phyloP scores from a whole-genome alignment of 2,888 invertebrate species.

The Tinea pellionella region DNA sequence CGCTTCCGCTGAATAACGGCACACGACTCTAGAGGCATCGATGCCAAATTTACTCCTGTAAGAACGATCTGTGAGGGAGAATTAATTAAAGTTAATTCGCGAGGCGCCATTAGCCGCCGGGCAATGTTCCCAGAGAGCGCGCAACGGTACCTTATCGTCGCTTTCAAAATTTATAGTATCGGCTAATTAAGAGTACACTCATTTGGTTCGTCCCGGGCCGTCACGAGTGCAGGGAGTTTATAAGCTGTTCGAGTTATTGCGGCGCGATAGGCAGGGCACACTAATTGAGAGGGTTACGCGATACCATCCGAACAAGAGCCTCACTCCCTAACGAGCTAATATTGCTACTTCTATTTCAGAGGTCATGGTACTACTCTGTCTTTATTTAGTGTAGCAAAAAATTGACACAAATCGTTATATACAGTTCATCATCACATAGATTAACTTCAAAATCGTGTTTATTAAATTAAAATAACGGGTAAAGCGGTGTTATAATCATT shows the following conservation, averaged over 20 bases:
- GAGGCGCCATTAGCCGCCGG: conserved; percentile 42
- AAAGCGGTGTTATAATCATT: neutral
- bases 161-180: conserved; percentile 60
- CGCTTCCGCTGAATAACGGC: conserved; percentile 13
- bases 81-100: conserved; percentile 55
- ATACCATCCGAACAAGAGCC: conserved; percentile 44
- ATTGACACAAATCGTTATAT: neutral
- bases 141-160: conserved; percentile 58
- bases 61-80: conserved; percentile 29
- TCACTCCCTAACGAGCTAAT: conserved; percentile 42
- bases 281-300: conserved; percentile 50
- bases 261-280: conserved; percentile 37
- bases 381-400: neutral
- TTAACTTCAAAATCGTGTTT: neutral
- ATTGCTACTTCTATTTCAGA: conserved; percentile 18
- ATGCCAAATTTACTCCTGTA: conserved; percentile 15
- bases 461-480: neutral
- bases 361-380: neutral
- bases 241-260: conserved; percentile 42
- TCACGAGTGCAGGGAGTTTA: conserved; percentile 41
- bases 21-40: conserved; percentile 1
- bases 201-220: conserved; percentile 42
- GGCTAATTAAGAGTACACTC: conserved; percentile 58
- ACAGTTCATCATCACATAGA: neutral
- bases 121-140: conserved; percentile 33